Evolutionary conservation across 92 coral and sea anemone genomes (phyloP).

Genomic region (Actinernus sp.): DNA sequence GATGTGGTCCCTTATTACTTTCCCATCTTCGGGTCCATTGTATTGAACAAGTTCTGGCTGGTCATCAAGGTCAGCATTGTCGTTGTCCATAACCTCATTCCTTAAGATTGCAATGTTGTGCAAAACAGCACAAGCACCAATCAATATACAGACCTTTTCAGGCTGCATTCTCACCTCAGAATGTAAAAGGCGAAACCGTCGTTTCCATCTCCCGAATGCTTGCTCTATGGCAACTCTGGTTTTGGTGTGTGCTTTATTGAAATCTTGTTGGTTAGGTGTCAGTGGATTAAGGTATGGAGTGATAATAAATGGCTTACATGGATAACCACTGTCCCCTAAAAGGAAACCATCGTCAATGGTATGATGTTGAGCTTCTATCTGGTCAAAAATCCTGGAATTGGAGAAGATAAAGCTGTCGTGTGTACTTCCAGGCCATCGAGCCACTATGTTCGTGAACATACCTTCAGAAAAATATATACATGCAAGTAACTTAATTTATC

Average conservation of each 20-base stretch:
- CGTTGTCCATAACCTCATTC: conserved; percentile 48
- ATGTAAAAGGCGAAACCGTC: conserved; percentile 52
- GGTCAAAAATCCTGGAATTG: conserved; percentile 25
- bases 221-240: conserved; percentile 72
- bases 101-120: conserved; percentile 49
- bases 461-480: too few species aligned
- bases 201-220: conserved; percentile 61
- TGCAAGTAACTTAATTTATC: too few species aligned
- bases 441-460: conserved; percentile 60
- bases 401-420: conserved; percentile 72
- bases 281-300: conserved; percentile 61
- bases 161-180: conserved; percentile 72
- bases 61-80: conserved; percentile 9
- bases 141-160: conserved; percentile 48
- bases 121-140: conserved; percentile 73
- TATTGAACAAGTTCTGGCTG: conserved; percentile 18
- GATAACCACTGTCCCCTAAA: conserved; percentile 71
- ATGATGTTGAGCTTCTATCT: conserved; percentile 41
- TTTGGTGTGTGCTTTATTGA: conserved; percentile 53
- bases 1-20: conserved; percentile 42
- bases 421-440: conserved; percentile 65
- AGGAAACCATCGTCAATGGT: conserved; percentile 61
- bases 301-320: conserved; percentile 64
- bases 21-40: conserved; percentile 54
- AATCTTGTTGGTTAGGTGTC: conserved; percentile 48